Evolutionary conservation across 1,140 invertebrate species (phyloP), one percentile per base, ranked within the genome.

Genomic region (Drosophila athabasca): DNA sequence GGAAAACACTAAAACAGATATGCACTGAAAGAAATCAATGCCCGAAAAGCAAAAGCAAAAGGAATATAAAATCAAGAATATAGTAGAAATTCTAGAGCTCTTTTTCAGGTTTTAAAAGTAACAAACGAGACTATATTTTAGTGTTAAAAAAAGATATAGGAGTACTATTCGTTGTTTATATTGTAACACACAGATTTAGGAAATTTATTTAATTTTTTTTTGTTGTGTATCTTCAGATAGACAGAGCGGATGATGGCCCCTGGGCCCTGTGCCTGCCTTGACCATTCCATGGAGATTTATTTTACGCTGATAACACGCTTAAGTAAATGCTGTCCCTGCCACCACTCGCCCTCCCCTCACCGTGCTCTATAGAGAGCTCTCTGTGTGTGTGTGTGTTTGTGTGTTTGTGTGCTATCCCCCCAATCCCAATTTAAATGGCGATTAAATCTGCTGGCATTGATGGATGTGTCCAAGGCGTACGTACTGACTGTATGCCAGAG

Each of bases 401-500:
- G 29, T 26, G 31, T 62, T 0, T 13, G 50, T 58, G 66, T 69
- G 51, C 29, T 5, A 11, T 50, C 19, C 26, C 46, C 29, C 57
- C 79, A 73, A 76, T 39, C 11, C 77, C 87, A 90, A 83, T 90
- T 90, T 90, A 90, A 90, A 90, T 90, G 87, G 81, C 87, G 87
- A 90, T 90, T 90, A 90, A 90, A 90, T 87, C 82, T 68, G 76
- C 69, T 90, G 87, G 82, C 87, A 90, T 87, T 90, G 87, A 90
- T 90, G 87, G 87, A 90, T 90, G 87, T 80, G 87, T 82, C 76
- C 79, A 79, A 87, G 83, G 85, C 67, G 76, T 61, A 22, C 39
- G 76, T 61, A 19, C 44, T 39, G 69, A 19, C 44, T 39, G 69
- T 35, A 51, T 52, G 61, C 11, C 55, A 41, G 24, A 29, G 15